Percentiles rank a stretch among this genome's conserved stretches.
These are phyloP conservation scores for Crenichthys baileyi DNA, from an alignment of 2,797 vertebrate species.

Conservation along the genomic window DNA sequence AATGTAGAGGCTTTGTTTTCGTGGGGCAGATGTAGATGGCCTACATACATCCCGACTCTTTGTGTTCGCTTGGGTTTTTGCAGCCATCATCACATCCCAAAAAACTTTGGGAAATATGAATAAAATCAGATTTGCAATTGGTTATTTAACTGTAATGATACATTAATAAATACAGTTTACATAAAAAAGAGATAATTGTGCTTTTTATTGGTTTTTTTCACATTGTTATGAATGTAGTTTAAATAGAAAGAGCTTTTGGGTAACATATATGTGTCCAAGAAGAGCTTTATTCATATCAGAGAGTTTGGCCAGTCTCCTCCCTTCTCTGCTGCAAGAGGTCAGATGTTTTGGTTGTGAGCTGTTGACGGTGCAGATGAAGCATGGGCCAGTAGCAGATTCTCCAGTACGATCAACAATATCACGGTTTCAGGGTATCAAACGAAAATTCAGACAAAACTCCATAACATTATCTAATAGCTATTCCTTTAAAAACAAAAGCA, in stretches of 20 bases:
- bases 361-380: not conserved
- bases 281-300: not conserved
- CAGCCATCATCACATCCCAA: constrained; percentile 53
- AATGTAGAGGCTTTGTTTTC: constrained; percentile 73
- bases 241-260: not conserved
- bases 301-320: not conserved
- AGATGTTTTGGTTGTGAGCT: not conserved
- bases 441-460: not conserved
- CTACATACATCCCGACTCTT: constrained; percentile 72
- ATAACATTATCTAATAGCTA: not conserved
- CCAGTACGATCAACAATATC: not conserved
- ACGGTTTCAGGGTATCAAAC: not conserved
- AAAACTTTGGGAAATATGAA: constrained; percentile 30
- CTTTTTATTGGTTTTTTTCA: not conserved
- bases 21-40: constrained; percentile 73
- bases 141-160: not conserved
- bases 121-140: not conserved
- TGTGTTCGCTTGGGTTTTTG: constrained; percentile 67
- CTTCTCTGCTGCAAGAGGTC: not conserved
- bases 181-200: too few species aligned
- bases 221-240: not conserved
- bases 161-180: not conserved
- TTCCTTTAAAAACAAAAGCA: not conserved
- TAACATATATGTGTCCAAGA: not conserved
- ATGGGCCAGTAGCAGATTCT: not conserved